phyloP scores from a whole-genome alignment of 2,888 invertebrate genomes.

The Eremobia ochroleuca region DNA sequence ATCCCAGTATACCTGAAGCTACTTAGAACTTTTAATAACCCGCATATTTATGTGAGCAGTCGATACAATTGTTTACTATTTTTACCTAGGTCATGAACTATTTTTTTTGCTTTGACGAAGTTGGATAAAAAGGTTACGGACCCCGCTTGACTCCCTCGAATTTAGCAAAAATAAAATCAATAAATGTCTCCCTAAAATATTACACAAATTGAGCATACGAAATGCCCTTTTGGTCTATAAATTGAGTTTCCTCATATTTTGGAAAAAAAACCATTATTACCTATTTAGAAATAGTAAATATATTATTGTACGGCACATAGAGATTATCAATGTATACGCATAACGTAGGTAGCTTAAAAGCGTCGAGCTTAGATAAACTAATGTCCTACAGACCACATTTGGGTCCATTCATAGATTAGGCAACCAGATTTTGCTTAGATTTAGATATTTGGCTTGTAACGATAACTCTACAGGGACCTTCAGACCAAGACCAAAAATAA shows the following conservation, averaged over 20 bases:
- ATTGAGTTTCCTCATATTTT: no score
- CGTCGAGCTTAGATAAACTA: conserved; percentile 68
- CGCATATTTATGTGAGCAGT: conserved; percentile 25
- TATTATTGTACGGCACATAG: conserved; percentile 13
- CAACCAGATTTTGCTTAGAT: conserved; percentile 57
- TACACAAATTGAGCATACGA: not conserved
- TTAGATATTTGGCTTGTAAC: conserved; percentile 43
- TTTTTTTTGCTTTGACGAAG: not conserved
- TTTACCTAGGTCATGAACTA: not conserved
- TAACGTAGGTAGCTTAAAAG: conserved; percentile 58
- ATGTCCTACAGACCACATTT: conserved; percentile 62
- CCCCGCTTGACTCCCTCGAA: no score
- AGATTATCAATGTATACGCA: conserved; percentile 57
- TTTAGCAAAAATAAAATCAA: not conserved
- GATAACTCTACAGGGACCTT: conserved; percentile 24
- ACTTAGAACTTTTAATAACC: conserved; percentile 8
- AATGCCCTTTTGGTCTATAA: not conserved
- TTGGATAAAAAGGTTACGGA: not conserved
- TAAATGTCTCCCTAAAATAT: no score
- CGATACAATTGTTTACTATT: conserved; percentile 26
- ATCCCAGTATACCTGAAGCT: conserved; percentile 42
- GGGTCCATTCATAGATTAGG: conserved; percentile 70
- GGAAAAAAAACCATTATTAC: not conserved
- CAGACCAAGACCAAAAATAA: conserved; percentile 2
- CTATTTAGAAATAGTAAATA: conserved; percentile 15